Percentiles rank a stretch among this genome's conserved stretches.
phyloP scores from a whole-genome alignment of 37 sponge, comb jelly and placozoan genomes.

The Spongia lamella region DNA sequence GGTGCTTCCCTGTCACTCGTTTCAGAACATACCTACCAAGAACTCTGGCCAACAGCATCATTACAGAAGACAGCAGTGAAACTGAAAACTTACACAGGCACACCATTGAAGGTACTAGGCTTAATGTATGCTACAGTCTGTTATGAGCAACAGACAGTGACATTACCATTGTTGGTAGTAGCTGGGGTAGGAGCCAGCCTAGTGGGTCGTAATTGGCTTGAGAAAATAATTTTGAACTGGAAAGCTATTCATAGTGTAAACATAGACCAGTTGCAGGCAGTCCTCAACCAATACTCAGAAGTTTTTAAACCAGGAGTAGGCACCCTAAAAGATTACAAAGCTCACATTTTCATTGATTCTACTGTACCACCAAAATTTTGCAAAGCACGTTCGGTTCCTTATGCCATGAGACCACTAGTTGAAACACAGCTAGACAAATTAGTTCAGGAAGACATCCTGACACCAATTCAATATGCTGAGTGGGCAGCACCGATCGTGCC shows the following conservation, averaged over 20 bases:
- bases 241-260: background rate
- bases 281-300: background rate
- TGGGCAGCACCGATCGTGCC: conserved; percentile 57
- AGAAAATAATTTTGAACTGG: background rate
- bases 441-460: conserved; percentile 22
- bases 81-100: conserved; percentile 1
- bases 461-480: conserved; percentile 29
- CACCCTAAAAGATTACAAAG: background rate
- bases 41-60: background rate
- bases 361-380: conserved; percentile 8
- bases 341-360: background rate
- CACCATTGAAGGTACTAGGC: background rate
- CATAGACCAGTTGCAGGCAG: background rate
- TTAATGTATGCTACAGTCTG: background rate
- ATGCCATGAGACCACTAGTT: background rate
- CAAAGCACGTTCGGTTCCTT: conserved; percentile 16
- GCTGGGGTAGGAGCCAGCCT: background rate
- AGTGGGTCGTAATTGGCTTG: background rate
- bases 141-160: background rate
- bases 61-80: background rate
- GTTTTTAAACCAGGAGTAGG: conserved; percentile 7
- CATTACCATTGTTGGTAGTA: background rate
- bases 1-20: conserved; percentile 1
- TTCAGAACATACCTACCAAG: background rate
- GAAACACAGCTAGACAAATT: conserved; percentile 16